Conservation (phyloP, 2,888 invertebrate species). For the Osedax frankpressi region DNA sequence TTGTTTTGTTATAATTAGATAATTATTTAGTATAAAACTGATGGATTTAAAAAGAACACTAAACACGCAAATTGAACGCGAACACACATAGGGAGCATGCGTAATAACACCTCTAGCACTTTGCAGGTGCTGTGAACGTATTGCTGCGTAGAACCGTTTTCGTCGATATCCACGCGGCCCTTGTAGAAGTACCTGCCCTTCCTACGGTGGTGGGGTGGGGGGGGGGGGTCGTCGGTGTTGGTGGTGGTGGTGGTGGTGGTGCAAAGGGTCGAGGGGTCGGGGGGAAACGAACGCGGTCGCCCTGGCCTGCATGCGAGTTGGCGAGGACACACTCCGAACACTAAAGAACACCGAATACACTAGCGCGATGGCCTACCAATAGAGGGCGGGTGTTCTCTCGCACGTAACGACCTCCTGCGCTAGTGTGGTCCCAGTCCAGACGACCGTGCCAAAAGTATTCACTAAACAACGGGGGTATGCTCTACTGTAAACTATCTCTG, state of each 20-base stretch:
- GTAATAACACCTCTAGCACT: constrained; percentile 61
- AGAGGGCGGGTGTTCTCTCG: constrained; percentile 93
- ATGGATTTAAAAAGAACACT: background rate
- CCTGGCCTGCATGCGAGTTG: background rate
- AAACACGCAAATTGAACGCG: background rate
- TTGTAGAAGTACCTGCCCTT: constrained; percentile 69
- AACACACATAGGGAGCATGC: background rate
- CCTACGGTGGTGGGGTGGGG: constrained; percentile 63
- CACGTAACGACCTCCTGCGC: constrained; percentile 89
- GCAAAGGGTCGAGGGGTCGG: background rate
- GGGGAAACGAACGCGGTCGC: background rate
- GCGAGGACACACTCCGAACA: constrained; percentile 5
- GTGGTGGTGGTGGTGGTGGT: too few relatives aligned
- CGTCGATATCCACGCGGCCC: constrained; percentile 92
- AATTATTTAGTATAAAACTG: too few relatives aligned
- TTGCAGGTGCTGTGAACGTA: constrained; percentile 96
- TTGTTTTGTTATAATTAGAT: too few relatives aligned
- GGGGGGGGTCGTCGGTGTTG: constrained; percentile 94
- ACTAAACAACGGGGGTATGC: too few relatives aligned
- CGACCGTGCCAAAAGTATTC: constrained; percentile 58
- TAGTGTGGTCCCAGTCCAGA: constrained; percentile 94
- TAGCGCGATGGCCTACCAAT: constrained; percentile 54
- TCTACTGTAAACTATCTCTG: too few relatives aligned
- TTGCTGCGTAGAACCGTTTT: constrained; percentile 83
- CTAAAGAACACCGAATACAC: background rate